These are phyloP conservation scores for Girardinichthys multiradiatus DNA, from an alignment of 2,113 vertebrate genomes.

Conservation along the genomic window DNA sequence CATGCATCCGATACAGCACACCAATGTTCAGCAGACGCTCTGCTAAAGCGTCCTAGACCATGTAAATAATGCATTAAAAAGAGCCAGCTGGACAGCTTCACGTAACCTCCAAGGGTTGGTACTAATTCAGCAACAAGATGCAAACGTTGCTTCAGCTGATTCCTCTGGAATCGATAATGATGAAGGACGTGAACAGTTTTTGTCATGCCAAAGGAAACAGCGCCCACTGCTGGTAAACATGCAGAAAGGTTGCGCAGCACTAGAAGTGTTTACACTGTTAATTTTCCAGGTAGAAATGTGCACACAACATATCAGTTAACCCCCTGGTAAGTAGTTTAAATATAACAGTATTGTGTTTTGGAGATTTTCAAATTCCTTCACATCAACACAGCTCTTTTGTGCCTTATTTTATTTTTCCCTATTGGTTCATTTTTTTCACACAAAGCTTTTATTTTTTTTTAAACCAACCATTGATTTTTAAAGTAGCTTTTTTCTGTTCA, in stretches of 20 bases:
- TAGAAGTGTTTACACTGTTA: background rate
- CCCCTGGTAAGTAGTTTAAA: no score
- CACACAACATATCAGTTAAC: no score
- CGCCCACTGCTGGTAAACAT: conserved; percentile 68
- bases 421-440: no score
- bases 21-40: background rate
- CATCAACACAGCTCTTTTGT: no score
- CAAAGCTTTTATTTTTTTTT: no score
- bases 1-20: conserved; percentile 1
- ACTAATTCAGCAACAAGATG: conserved; percentile 42
- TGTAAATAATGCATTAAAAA: conserved; percentile 26
- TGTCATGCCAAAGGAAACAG: conserved; percentile 51
- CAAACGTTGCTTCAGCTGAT: conserved; percentile 40
- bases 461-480: no score
- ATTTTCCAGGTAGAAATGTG: no score
- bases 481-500: no score
- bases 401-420: no score
- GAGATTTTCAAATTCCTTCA: no score
- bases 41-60: conserved; percentile 2
- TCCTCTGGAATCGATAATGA: conserved; percentile 39
- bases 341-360: no score
- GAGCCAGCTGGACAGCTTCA: background rate
- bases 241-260: background rate
- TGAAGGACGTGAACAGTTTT: conserved; percentile 27
- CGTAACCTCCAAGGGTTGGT: conserved; percentile 5